These are phyloP conservation scores for Pachyseris speciosa DNA, from an alignment of 64 coral and sea anemone genomes.

Conservation along the genomic window DNA sequence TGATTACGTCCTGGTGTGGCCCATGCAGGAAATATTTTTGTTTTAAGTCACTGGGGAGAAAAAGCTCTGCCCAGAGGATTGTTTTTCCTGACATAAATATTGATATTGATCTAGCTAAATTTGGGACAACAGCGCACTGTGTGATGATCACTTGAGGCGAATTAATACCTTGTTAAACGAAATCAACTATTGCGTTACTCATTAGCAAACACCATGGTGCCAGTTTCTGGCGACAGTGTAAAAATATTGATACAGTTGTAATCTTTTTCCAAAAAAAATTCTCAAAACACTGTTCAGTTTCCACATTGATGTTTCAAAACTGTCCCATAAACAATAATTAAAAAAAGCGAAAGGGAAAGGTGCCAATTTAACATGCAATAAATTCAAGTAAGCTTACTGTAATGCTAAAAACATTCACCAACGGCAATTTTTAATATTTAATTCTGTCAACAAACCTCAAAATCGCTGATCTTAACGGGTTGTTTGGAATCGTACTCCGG, in stretches of 20 bases:
- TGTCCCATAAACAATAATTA: too few species aligned
- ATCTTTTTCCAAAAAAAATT: background rate
- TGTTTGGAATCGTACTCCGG: conserved; percentile 92
- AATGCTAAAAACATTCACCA: background rate
- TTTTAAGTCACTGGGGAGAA: background rate
- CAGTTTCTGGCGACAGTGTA: background rate
- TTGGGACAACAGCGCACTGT: background rate
- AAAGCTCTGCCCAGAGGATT: background rate
- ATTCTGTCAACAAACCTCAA: conserved; percentile 72
- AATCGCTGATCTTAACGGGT: conserved; percentile 89
- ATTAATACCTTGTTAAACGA: too few species aligned
- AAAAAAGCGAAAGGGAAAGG: too few species aligned
- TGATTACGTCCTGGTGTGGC: background rate
- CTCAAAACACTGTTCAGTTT: background rate
- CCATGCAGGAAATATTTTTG: conserved; percentile 7
- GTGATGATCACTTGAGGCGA: background rate
- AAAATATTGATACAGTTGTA: background rate
- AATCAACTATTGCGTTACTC: background rate
- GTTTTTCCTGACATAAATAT: background rate
- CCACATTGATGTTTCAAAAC: too few species aligned
- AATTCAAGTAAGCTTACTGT: too few species aligned
- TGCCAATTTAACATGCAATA: too few species aligned
- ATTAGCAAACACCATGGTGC: background rate
- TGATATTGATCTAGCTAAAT: background rate
- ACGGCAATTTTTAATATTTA: background rate